Evolutionary conservation across 1,140 invertebrate species (phyloP).

Genomic region (Wasmannia auropunctata): DNA sequence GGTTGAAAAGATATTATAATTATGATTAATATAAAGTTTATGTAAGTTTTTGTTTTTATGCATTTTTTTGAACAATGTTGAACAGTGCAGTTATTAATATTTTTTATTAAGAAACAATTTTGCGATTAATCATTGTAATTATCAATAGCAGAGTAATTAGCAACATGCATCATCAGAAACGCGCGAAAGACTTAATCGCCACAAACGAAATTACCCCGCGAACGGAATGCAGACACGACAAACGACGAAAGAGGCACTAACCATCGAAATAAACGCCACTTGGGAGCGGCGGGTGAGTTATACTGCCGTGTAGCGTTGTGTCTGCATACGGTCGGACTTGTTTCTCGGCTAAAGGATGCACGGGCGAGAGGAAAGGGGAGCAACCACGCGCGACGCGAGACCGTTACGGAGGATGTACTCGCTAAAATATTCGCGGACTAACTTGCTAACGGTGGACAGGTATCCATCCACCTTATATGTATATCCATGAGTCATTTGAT

Average conservation of each 20-base stretch:
- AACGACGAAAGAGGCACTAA: constrained; percentile 57
- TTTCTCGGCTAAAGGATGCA: constrained; percentile 38
- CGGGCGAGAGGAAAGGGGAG: constrained; percentile 18
- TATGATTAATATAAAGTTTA: not conserved
- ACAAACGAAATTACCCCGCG: constrained; percentile 2
- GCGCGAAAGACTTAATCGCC: not conserved
- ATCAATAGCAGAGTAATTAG: no score
- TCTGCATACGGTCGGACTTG: constrained; percentile 48
- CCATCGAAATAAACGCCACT: constrained; percentile 54
- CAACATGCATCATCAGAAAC: not conserved
- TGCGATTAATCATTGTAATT: not conserved
- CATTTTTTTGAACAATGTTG: not conserved
- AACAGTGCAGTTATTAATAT: not conserved
- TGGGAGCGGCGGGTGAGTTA: constrained; percentile 38
- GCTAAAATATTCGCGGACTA: constrained; percentile 50
- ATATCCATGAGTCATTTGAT: not conserved
- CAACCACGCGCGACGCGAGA: constrained; percentile 34
- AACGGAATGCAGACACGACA: constrained; percentile 37
- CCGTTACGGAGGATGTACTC: constrained; percentile 46
- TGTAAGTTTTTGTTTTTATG: not conserved
- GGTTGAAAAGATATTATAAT: not conserved
- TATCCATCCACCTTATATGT: constrained; percentile 27
- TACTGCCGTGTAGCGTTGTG: constrained; percentile 21
- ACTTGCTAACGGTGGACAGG: constrained; percentile 3
- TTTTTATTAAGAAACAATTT: not conserved